Base-by-base conservation (phyloP, 2,797 vertebrate genomes). In the Fistularia commersonii region DNA sequence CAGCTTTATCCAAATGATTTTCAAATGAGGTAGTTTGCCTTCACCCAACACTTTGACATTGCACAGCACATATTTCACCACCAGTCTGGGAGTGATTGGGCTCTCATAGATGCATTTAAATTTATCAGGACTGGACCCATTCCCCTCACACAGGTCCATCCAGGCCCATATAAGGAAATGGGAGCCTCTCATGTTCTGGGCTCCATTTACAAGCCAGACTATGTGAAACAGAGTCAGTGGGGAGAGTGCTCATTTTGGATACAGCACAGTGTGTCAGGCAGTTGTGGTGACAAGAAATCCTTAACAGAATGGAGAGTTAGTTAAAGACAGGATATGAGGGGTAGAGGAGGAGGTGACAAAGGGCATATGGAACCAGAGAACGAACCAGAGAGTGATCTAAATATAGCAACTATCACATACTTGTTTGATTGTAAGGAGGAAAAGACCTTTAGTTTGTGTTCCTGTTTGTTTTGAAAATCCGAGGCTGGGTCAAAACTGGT, bases 341-440 rank as follows among this genome's bases (percentile, higher is more conserved):
- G 13, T 45, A 55, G 34, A n/a, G 50, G 54, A 23, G 32, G 45
- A 44, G 46, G 45, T 48, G 40, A 51, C 45, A 50, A 31, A 47
- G 34, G 38, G 42, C 44, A 51, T 11, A 51, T 50, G 36, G 39
- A 64, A 48, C 15, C 40, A 4, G 47, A 47, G 47, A 53, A 35
- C 34, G 41, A 34, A 31, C 12, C 7, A 33, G 38, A 36, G 35
- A 33, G 68, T 49, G 38, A 14, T 65, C 86, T 89, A 90, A 77
- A 88, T 88, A 89, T 91, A 90, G 84, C 47, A 63, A 50, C 58
- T 51, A 73, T 78, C 74, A 66, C 84, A 88, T 89, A 80, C 72
- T 88, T 87, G 70, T 80, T 83, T 84, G 84, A 88, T 90, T 88
- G 76, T 87, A 83, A 81, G 79, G 80, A 76, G 75, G 77, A 79